Base-by-base conservation (phyloP, 2,113 vertebrate genomes). In the Cheilinus undulatus region DNA sequence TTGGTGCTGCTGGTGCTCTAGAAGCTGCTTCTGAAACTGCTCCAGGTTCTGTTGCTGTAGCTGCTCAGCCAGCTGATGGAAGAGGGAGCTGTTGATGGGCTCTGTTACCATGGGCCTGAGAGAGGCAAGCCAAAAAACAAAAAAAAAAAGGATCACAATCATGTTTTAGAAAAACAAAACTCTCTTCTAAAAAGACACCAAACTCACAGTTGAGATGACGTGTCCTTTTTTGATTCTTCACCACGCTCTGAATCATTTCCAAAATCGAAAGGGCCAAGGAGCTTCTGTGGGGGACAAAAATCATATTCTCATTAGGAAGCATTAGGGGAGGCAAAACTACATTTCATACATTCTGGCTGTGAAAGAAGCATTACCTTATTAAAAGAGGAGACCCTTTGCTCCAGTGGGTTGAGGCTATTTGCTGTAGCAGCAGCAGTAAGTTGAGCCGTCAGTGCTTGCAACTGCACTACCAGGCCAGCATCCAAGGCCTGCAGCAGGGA, bases 251-350 rank as follows among this genome's bases (percentile, higher is more conserved):
- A 91, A 78, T 99, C 97, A 66, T 95, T 96, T 17, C 95, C 95
- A 83, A 99, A 99, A 88, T 99, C 97, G 94, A 99, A 99, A 57
- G 96, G 95, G 82, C 98, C 98, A 91, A 99, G 93, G 83, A 99
- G 92, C 92, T 99, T 99, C 98, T 99, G 83, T 8, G 85, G 74
- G 4, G 69, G 65, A 67, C 3, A 69, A 1, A 67, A 1, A 63
- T 4, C 7, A 50, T 0, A 7, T 43, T 53, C 1, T 36, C 15
- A 4, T 67, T 8, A 53, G 9, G 6, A 69, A 1, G 12, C 3
- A 20, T 20, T 4, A 20, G 24, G 26, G 13, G 23, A 26, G 22
- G 0, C 7, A 34, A 10, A 30, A 5, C 43, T 13, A 7, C 32
- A 3, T 58, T 12, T 51, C 10, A 0, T 51, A 7, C 32, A 34